Conservation (phyloP, 2,113 vertebrate genomes). For the Turnix velox region DNA sequence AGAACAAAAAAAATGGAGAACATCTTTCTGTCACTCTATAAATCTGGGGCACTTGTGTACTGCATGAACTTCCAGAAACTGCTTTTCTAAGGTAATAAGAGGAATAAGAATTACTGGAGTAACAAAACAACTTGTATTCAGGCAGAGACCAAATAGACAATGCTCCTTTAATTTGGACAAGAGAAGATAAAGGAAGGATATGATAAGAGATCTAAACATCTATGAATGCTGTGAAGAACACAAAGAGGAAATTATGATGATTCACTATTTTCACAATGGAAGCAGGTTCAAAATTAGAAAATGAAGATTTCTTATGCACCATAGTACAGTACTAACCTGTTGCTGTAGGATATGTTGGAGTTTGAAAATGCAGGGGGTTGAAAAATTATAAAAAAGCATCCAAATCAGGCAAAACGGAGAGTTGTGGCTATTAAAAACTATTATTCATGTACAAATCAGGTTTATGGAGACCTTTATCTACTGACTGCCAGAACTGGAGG, state of each 20-base stretch:
- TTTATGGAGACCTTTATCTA: not conserved
- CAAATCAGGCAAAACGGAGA: not conserved
- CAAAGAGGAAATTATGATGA: conserved; percentile 19
- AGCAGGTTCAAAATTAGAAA: not conserved
- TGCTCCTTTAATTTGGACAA: not conserved
- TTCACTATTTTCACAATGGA: not conserved
- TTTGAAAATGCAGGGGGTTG: not conserved
- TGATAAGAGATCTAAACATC: not conserved
- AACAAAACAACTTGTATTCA: not conserved
- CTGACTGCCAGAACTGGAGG: not conserved
- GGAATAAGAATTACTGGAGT: not conserved
- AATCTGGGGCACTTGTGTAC: not conserved
- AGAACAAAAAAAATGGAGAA: not conserved
- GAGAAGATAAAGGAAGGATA: not conserved
- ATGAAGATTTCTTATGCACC: not conserved
- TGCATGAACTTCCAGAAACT: not conserved
- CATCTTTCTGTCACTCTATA: not conserved
- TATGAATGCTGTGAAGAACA: not conserved
- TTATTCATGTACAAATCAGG: not conserved
- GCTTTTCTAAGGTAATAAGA: not conserved
- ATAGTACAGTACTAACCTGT: not conserved
- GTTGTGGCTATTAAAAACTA: not conserved
- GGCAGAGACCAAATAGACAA: not conserved
- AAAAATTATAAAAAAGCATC: not conserved
- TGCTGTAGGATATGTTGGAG: not conserved